Base-by-base conservation (phyloP, 2,113 vertebrate species). In the Carassius carassius region DNA sequence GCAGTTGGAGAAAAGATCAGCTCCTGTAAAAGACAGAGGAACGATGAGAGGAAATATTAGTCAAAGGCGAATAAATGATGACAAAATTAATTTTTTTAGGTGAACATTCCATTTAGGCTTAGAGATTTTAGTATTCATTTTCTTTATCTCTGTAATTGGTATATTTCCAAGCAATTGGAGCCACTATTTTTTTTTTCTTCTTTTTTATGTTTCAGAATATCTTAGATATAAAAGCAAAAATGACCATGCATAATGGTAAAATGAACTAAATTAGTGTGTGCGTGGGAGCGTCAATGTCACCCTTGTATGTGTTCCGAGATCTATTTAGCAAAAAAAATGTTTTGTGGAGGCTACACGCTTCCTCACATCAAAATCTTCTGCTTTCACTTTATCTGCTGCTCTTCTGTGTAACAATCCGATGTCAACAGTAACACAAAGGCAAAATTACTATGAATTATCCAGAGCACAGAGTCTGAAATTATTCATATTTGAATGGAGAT, bases 1-100 rank as follows among this genome's bases (percentile, higher is more conserved):
- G 93, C 98, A 99, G 92, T 99, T 99, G 91, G 98, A 99, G 94
- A 99, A 99, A 88, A 99, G 96, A 56, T 82, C 80, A 21, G 80
- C 80, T 32, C 80, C 80, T 82, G 65, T 2, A 12, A 25, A 54
- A 81, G 23, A 70, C 32, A 80, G 8, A 29, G 23, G 9, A 23
- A 4, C 13, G 5, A 70, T 29, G 41, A 23, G 37, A 21, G 23
- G 16, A 58, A 58, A 9, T 17, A 16, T 67, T 51, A 29, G n/a
- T 47, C 41, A 23, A 72, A 51, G 13, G 4, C 14, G 49, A 51
- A 3, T 51, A 51, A 51, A 51, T 51, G 49, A 51, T 51, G 49
- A 14, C 47, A 49, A 3, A 49, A 49, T 49, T 49, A 14, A 1
- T 3, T 3, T 14, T 49, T 13, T 49, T 49, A 0, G 12, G 0